phyloP scores from a whole-genome alignment of 2,797 vertebrate species.

The Malurus splendens region DNA sequence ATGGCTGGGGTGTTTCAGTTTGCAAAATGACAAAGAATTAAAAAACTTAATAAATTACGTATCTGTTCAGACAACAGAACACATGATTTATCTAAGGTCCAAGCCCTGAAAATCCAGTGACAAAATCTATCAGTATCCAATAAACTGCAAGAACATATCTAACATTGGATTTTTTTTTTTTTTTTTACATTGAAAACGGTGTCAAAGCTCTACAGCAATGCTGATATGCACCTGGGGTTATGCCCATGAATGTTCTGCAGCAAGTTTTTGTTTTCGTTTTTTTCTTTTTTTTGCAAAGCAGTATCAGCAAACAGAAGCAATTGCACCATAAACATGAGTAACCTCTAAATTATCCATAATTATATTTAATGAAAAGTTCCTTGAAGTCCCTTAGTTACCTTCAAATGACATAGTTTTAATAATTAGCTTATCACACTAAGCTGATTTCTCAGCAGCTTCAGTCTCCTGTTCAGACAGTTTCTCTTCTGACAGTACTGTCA shows the following conservation, averaged over 20 bases:
- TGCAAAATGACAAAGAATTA: slow-evolving; percentile 25
- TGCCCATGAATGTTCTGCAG: slow-evolving; percentile 62
- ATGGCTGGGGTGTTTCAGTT: slow-evolving; percentile 31
- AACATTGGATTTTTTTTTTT: background rate
- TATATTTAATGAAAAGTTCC: slow-evolving; percentile 68
- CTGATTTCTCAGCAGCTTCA: slow-evolving; percentile 88
- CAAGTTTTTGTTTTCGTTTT: slow-evolving; percentile 19
- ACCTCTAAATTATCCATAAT: slow-evolving; percentile 73
- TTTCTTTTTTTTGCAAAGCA: slow-evolving; percentile 68
- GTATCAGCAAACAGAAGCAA: slow-evolving; percentile 76
- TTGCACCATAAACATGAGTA: slow-evolving; percentile 77
- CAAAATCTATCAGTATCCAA: slow-evolving; percentile 44
- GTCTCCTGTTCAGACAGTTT: slow-evolving; percentile 93
- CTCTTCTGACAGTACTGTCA: slow-evolving; percentile 93
- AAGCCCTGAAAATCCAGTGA: slow-evolving; percentile 34
- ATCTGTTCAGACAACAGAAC: slow-evolving; percentile 16
- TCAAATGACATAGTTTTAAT: slow-evolving; percentile 45
- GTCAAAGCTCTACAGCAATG: slow-evolving; percentile 58
- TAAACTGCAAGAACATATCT: slow-evolving; percentile 49
- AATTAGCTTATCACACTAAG: slow-evolving; percentile 67
- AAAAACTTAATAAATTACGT: slow-evolving; percentile 4
- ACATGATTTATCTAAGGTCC: background rate
- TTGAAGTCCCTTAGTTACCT: slow-evolving; percentile 69
- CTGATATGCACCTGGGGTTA: slow-evolving; percentile 43
- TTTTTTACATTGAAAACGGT: slow-evolving; percentile 36